Evolutionary conservation across 2,888 invertebrate genomes (phyloP).

Genomic region (Abscondita cerata): DNA sequence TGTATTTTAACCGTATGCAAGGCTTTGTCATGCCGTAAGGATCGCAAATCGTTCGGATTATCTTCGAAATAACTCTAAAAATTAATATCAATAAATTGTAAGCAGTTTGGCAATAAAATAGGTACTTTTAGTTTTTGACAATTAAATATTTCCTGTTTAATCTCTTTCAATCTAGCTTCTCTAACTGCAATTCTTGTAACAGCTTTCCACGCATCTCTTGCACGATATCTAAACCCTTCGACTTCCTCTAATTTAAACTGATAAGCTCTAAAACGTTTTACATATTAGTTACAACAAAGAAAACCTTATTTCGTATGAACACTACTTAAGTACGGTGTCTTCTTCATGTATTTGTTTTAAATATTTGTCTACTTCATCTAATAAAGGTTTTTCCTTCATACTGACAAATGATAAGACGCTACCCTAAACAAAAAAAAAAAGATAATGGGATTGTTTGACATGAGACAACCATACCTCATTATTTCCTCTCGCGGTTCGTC

Average conservation of each 20-base stretch:
- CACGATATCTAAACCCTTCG: constrained; percentile 94
- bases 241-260: constrained; percentile 95
- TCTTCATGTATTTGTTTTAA: constrained; percentile 71
- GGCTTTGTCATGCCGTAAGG: constrained; percentile 85
- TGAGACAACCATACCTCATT: constrained; percentile 75
- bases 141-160: constrained; percentile 90
- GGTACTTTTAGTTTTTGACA: constrained; percentile 85
- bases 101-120: no score
- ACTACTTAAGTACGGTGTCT: constrained; percentile 70
- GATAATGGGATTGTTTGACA: no score
- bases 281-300: no score
- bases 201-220: constrained; percentile 93
- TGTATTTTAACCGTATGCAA: constrained; percentile 85
- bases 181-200: constrained; percentile 93
- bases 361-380: constrained; percentile 79
- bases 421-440: constrained; percentile 62
- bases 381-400: constrained; percentile 74
- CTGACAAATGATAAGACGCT: constrained; percentile 90
- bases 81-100: no score
- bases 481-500: constrained; percentile 87
- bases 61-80: constrained; percentile 93
- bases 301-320: no score
- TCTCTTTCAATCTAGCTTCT: constrained; percentile 95
- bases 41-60: constrained; percentile 86
- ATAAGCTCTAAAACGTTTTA: constrained; percentile 83